A percentile compares a stretch with the other conserved stretches of the same genome.
These are phyloP conservation scores for Cheilosia pagana DNA, from an alignment of 2,888 invertebrate genomes.

Conservation along the genomic window DNA sequence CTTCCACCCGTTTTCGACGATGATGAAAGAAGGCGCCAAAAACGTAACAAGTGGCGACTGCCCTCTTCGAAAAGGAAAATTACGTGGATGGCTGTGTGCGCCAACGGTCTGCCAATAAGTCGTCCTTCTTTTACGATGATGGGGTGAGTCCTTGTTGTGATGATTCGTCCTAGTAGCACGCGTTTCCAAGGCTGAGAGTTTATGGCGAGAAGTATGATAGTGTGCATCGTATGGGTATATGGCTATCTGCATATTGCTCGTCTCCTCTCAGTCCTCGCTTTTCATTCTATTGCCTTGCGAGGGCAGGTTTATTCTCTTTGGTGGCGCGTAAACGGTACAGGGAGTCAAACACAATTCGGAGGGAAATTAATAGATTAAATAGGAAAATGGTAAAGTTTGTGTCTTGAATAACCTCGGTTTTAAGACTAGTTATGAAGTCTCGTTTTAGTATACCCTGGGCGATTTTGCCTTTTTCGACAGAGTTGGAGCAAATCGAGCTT, in stretches of 20 bases:
- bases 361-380: too few species aligned
- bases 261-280: conserved; percentile 12
- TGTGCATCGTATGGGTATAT: conserved; percentile 19
- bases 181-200: conserved; percentile 58
- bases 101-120: conserved; percentile 67
- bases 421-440: too few species aligned
- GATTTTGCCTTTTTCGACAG: too few species aligned
- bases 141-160: conserved; percentile 62
- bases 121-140: conserved; percentile 26
- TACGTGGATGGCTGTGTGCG: conserved; percentile 65
- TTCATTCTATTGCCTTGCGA: not conserved
- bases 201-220: conserved; percentile 33
- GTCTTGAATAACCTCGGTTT: too few species aligned
- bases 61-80: conserved; percentile 37
- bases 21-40: conserved; percentile 68
- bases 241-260: conserved; percentile 58
- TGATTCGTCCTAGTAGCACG: conserved; percentile 70
- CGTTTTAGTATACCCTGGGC: too few species aligned
- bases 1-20: not conserved
- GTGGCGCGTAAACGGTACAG: conserved; percentile 62
- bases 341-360: conserved; percentile 21
- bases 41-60: conserved; percentile 73
- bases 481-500: too few species aligned
- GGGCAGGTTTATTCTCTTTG: conserved; percentile 41
- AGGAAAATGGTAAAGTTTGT: too few species aligned